Evolutionary conservation across 1,140 invertebrate species (phyloP), one percentile per base, ranked within the genome.

Genomic region (Achroia grisella): DNA sequence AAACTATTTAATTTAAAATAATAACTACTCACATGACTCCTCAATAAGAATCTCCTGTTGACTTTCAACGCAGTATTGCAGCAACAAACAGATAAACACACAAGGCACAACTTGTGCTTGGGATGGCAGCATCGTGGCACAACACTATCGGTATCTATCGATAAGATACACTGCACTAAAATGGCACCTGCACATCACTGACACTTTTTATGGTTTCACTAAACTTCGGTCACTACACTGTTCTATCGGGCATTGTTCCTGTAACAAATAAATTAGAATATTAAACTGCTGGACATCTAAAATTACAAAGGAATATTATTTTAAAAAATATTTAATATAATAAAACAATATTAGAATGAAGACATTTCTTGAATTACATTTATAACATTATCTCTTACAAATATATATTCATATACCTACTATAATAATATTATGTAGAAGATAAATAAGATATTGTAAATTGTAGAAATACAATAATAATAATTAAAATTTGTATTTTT

Each of bases 11-110:
- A 37, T 12, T 47, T 35, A 32, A 31, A 40, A 39, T 33, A 44
- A 17, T 17, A 31, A 29, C 8, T 29, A 63, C 76, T 71, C 34
- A 80, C 76, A 50, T 70, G 76, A 75, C 51, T 80, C 76, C 39
- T 80, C 76, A 33, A 80, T 71, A 29, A 80, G 62, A 3, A 74
- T 68, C 50, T 80, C 76, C 52, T 80, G 71, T 31, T 73, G 70
- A 37, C 71, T 69, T 31, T 66, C 64, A 29, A 65, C 64, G 33
- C 65, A 60, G 39, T 64, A 66, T 34, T 62, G 56, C 14, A 75
- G 54, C 3, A 78, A 45, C 4, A 69, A 41, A 44, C 53, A 37
- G n/a, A 14, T 58, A 43, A 72, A 48, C 29, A 70, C 41, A 37
- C 14, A 62, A 62, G 11, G 53, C 44, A 23, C 17, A 12, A 37